Evolutionary conservation across 2,113 vertebrate species (phyloP), one percentile per base, ranked within the genome.

Genomic region (Gymnarchus niloticus): DNA sequence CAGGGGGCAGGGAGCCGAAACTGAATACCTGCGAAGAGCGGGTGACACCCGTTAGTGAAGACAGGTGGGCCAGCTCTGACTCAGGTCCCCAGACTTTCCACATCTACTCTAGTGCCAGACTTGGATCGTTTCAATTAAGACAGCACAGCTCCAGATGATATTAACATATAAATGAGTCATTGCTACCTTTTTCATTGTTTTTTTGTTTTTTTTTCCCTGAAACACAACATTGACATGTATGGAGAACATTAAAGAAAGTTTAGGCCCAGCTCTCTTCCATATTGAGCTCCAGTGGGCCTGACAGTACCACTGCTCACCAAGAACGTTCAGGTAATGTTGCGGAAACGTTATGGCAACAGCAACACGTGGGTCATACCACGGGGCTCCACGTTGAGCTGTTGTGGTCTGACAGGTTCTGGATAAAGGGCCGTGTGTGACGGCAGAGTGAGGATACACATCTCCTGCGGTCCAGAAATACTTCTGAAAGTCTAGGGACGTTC

Each of bases 1-100:
- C 94, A 95, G 85, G 94, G 92, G 90, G 94, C 92, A 86, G 94
- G 94, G 89, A 95, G 93, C 89, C 94, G 94, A 91, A 95, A 95
- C 92, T 95, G 94, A 93, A 95, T 95, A 91, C 94, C 94, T 95
- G 92, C 81, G 92, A 94, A 88, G 87, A 92, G 90, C 85, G 93
- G 91, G 91, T 85, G 54, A 65, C 85, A 86, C 1, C 77, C 83
- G 90, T 95, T 92, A 95, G 87, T 82, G 73, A 83, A 44, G 57
- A 83, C 56, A 69, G 86, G 82, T 81, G 33, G 8, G 57, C 78
- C 17, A 57, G 8, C 54, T 28, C 81, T 85, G 28, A 86, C 65
- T 56, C 51, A 56, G 69, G 52, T 77, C 84, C 37, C 52, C 84
- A 78, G 69, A 56, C 84, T 78, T 21, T 52, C 69, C 69, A 54